A percentile compares a stretch with the other conserved stretches of the same genome.
Evolutionary conservation across 2,113 vertebrate genomes (phyloP).

Genomic region (Limanda limanda): DNA sequence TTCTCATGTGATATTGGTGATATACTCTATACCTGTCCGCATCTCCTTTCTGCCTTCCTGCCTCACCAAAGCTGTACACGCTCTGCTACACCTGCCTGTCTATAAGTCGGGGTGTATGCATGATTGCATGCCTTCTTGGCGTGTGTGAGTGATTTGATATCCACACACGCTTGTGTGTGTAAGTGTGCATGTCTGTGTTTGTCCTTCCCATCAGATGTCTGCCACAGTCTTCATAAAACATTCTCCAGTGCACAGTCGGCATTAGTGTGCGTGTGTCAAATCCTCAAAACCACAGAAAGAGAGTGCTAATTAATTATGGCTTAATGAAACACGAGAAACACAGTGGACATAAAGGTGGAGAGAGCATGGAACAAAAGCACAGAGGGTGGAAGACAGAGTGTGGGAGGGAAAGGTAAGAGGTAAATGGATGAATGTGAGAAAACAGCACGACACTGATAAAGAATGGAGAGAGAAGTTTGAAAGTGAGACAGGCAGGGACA

Average conservation of each 20-base stretch:
- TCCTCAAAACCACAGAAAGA: slow-evolving; percentile 61
- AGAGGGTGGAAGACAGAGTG: slow-evolving; percentile 14
- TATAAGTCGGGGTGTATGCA: slow-evolving; percentile 24
- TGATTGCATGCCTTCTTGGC: slow-evolving; percentile 15
- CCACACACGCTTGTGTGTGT: slow-evolving; percentile 14
- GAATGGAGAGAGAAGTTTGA: slow-evolving; percentile 28
- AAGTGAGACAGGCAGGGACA: slow-evolving; percentile 41
- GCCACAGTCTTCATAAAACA: slow-evolving; percentile 34
- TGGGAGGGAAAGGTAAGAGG: slow-evolving; percentile 32
- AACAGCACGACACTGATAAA: slow-evolving; percentile 54
- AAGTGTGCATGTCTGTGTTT: not conserved
- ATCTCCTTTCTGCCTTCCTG: slow-evolving; percentile 38
- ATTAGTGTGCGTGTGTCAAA: slow-evolving; percentile 54
- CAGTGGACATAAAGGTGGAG: slow-evolving; percentile 18
- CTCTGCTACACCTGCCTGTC: slow-evolving; percentile 64
- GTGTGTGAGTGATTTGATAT: slow-evolving; percentile 47
- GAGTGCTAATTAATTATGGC: slow-evolving; percentile 65
- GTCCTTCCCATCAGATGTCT: slow-evolving; percentile 32
- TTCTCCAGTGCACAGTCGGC: slow-evolving; percentile 30
- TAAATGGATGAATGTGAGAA: slow-evolving; percentile 51
- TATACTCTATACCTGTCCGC: slow-evolving; percentile 34
- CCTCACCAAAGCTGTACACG: slow-evolving; percentile 51
- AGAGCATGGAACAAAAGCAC: slow-evolving; percentile 36
- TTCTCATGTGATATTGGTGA: slow-evolving; percentile 31
- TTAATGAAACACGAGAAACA: slow-evolving; percentile 48